phyloP scores from a whole-genome alignment of 1,140 invertebrate genomes.

The Lepidurus couesii region DNA sequence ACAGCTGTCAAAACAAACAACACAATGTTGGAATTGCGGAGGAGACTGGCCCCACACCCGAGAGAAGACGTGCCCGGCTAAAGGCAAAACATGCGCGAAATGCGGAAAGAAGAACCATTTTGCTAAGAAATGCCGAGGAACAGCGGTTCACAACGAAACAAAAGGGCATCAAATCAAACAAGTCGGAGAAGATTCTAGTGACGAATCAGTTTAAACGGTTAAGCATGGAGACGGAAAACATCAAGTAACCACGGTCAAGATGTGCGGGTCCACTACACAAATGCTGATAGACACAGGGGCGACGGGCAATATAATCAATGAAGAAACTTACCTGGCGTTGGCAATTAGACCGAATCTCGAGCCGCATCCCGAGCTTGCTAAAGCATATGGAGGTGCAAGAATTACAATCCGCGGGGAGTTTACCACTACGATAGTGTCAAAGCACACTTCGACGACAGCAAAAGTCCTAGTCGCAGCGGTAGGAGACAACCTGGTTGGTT shows the following conservation, averaged over 20 bases:
- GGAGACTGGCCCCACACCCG: slow-evolving; percentile 2
- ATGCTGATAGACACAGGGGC: slow-evolving; percentile 24
- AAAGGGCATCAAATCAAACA: not conserved
- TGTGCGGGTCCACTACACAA: not conserved
- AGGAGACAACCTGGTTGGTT: slow-evolving; percentile 6
- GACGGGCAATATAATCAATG: slow-evolving; percentile 1
- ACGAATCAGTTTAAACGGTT: not conserved
- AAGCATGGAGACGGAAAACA: not conserved
- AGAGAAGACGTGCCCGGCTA: not conserved
- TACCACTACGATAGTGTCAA: not conserved
- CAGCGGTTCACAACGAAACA: not conserved
- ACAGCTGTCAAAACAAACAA: not conserved
- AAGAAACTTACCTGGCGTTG: not conserved
- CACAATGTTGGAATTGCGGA: slow-evolving; percentile 19
- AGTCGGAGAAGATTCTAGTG: not conserved
- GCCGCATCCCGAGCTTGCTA: not conserved
- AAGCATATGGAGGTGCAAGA: not conserved
- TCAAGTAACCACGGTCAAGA: not conserved
- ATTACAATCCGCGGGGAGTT: not conserved
- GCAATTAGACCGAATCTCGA: not conserved
- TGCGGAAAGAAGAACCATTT: not conserved
- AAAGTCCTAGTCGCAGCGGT: not conserved
- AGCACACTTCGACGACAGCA: not conserved
- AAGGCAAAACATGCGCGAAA: slow-evolving; percentile 5
- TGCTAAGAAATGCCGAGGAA: not conserved